Conservation (phyloP, 2,113 vertebrate species). For the Caranx ignobilis region DNA sequence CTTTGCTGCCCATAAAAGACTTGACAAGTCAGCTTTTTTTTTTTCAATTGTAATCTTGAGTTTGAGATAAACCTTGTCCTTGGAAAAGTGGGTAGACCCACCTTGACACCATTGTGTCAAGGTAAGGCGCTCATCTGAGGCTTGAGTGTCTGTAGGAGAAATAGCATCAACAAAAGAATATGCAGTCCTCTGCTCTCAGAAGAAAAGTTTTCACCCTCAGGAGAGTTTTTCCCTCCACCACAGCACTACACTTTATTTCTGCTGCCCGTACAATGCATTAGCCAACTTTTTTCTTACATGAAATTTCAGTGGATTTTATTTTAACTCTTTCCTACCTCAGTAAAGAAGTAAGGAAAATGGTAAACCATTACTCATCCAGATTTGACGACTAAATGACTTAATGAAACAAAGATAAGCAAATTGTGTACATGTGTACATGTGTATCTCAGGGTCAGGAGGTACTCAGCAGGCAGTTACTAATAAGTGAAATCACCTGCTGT, state of each 20-base stretch:
- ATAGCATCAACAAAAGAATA: neutral
- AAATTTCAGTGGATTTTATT: neutral
- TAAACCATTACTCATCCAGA: neutral
- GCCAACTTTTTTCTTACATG: neutral
- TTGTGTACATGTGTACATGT: neutral
- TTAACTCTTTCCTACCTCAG: neutral
- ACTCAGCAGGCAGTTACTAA: neutral
- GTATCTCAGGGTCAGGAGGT: neutral
- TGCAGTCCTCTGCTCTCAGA: neutral
- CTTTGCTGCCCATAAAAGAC: neutral
- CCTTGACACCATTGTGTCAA: neutral
- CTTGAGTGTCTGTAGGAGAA: neutral
- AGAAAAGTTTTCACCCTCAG: neutral
- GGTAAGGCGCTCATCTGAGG: neutral
- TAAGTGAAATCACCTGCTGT: neutral
- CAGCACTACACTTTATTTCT: neutral
- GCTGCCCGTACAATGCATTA: neutral
- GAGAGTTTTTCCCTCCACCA: neutral
- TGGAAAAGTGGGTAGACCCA: neutral
- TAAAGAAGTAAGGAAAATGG: neutral
- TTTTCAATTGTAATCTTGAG: neutral
- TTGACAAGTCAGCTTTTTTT: neutral
- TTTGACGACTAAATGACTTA: neutral
- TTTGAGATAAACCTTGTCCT: neutral
- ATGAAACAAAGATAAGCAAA: neutral